A percentile compares a stretch with the other conserved stretches of the same genome.
Conservation (phyloP, 2,888 invertebrate genomes). For the Arctia plantaginis region DNA sequence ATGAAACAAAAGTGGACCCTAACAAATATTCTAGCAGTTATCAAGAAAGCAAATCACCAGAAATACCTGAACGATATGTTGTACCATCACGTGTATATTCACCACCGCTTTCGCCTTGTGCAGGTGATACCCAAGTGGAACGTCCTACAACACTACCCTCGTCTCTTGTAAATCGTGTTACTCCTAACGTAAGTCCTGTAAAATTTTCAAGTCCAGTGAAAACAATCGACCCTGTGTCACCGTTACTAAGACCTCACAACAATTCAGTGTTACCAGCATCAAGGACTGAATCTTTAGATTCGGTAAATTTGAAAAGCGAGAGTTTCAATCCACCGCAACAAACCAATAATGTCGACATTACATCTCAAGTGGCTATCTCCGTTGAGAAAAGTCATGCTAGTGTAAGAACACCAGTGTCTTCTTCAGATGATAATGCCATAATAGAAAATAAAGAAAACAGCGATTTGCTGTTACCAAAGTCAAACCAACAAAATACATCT, state of each 20-base stretch:
- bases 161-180: constrained; percentile 72
- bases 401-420: constrained; percentile 63
- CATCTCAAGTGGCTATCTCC: constrained; percentile 49
- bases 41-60: constrained; percentile 78
- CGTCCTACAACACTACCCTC: constrained; percentile 78
- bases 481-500: constrained; percentile 58
- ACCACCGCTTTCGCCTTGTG: constrained; percentile 85
- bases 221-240: constrained; percentile 68
- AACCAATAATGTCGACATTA: constrained; percentile 52
- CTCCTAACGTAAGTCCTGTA: constrained; percentile 76
- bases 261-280: constrained; percentile 62
- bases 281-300: constrained; percentile 64
- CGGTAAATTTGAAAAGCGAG: constrained; percentile 66
- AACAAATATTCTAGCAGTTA: constrained; percentile 70
- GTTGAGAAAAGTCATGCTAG: constrained; percentile 62
- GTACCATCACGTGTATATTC: constrained; percentile 82
- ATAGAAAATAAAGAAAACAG: constrained; percentile 53
- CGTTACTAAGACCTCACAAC: constrained; percentile 67
- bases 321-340: constrained; percentile 63
- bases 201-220: constrained; percentile 81
- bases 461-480: constrained; percentile 48
- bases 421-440: constrained; percentile 61
- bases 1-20: constrained; percentile 73
- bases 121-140: constrained; percentile 85
- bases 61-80: constrained; percentile 72